Evolutionary conservation across 1,140 invertebrate species (phyloP), one percentile per base, ranked within the genome.

Genomic region (Drosophila pallidifrons): DNA sequence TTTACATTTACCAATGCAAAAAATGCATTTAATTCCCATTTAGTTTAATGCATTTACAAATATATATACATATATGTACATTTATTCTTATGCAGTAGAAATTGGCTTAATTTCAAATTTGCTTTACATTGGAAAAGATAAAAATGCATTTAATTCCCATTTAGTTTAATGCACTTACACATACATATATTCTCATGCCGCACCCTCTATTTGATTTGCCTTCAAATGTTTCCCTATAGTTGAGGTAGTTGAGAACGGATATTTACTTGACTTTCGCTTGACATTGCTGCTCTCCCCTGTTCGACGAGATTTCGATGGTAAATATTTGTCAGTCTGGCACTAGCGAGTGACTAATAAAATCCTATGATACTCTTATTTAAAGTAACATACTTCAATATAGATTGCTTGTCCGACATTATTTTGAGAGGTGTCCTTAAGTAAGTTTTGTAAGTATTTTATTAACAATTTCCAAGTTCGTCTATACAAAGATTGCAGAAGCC

Each of bases 241-340:
- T 11, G 1, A 49, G 10, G 1, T 49, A n/a, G 20, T 10, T 16
- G 16, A 49, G 20, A 28, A 11, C 47, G 47, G 20, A 49, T 54
- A 54, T 54, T 32, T 54, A 13, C 30, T 41, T 41, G 54, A 35
- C 32, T 38, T 49, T 54, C 15, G 51, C 4, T 30, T 54, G 51
- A 54, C 28, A 54, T 54, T 32, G 28, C 1, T 25, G 7, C 5
- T 4, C 46, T 6, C 2, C 6, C n/a, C 10, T 30, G 16, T 5
- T 52, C 11, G 10, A 5, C 20, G 0, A 41, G 15, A 41, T 35
- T 57, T 57, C 10, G 2, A 15, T 5, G 16, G 54, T 16, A 57
- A 57, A 57, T 57, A 57, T 57, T 57, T 57, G 4, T 35, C 15
- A 11, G 54, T 28, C 15, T 57, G 13, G 4, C 49, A 52, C 28